phyloP scores from a whole-genome alignment of 53 echinoderm and acorn worm species.

The Paracentrotus lividus region DNA sequence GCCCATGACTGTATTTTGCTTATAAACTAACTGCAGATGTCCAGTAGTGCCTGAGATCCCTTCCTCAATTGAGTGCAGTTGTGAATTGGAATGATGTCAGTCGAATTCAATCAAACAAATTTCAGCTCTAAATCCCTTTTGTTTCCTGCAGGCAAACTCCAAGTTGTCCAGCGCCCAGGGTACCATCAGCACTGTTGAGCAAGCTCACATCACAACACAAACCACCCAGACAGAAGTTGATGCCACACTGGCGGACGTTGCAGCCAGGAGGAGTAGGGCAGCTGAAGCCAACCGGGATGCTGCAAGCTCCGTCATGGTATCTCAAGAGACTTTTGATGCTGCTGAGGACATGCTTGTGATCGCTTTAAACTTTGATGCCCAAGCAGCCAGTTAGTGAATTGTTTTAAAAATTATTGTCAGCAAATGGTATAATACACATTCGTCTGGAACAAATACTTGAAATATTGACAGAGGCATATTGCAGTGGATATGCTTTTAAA shows the following conservation, averaged over 20 bases:
- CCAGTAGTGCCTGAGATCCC: too few species aligned
- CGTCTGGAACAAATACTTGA: too few species aligned
- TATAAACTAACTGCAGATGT: too few species aligned
- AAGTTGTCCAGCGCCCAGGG: constrained; percentile 37
- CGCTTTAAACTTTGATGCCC: constrained; percentile 78
- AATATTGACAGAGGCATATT: too few species aligned
- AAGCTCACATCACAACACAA: constrained; percentile 57
- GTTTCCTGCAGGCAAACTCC: constrained; percentile 71
- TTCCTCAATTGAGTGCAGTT: too few species aligned
- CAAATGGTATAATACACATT: too few species aligned
- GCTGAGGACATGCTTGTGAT: constrained; percentile 81
- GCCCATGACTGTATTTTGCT: too few species aligned
- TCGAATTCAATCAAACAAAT: too few species aligned
- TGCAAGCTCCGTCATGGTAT: constrained; percentile 61
- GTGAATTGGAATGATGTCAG: too few species aligned
- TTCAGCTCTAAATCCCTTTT: too few species aligned
- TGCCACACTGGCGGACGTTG: constrained; percentile 68
- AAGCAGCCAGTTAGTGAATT: constrained; percentile 72
- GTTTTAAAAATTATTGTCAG: too few species aligned
- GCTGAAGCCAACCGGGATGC: constrained; percentile 82
- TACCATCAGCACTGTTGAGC: constrained; percentile 51
- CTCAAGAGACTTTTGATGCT: constrained; percentile 74
- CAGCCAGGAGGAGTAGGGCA: constrained; percentile 67
- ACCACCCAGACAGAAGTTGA: constrained; percentile 66
- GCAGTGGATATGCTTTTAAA: too few species aligned